Base-by-base conservation (phyloP, 2,888 invertebrate genomes). In the Thysanoteuthis rhombus region DNA sequence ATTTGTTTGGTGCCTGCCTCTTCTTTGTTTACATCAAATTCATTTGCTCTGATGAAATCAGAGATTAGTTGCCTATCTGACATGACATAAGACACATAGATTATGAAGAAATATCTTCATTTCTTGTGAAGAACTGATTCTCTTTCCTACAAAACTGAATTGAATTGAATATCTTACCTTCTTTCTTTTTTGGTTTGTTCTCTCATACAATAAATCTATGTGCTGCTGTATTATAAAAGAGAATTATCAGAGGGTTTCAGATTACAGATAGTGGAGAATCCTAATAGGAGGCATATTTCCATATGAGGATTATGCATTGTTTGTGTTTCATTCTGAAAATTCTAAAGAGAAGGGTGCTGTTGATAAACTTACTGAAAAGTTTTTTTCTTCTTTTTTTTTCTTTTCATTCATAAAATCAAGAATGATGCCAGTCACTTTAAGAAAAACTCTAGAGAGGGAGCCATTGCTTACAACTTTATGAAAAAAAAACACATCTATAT, bases 171-270 rank as follows among this genome's bases (percentile, higher is more conserved):
- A 75, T 16, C n/a, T n/a, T 75, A 75, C 75, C n/a, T 16, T 75
- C n/a, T n/a, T 75, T 75, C n/a, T n/a, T 75, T 75, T 75, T n/a
- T 75, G 8, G n/a, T 75, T 36, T 75, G 75, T 75, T n/a, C 75
- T 16, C 19, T 75, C 4, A 16, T 75, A 36, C 75, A n/a, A n/a
- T 75, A 75, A 45, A 22, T n/a, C 32, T 75, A 75, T 75, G 75
- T 75, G 75, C 16, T 75, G 75, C 75, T 75, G 12, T n/a, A 75
- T 36, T n/a, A 75, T 75, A 75, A 75, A 75, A 75, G 75, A n/a
- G 75, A 75, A 75, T 75, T 75, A 75, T 75, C 75, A 75, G 75
- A 75, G n/a, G n/a, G 75, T 75, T 75, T 75, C 75, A 75, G 75
- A 75, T 75, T 75, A 75, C 75, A 75, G n/a, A 75, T 75, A n/a